Base-by-base conservation (phyloP, 2,888 invertebrate species). In the Drosophila monieri region DNA sequence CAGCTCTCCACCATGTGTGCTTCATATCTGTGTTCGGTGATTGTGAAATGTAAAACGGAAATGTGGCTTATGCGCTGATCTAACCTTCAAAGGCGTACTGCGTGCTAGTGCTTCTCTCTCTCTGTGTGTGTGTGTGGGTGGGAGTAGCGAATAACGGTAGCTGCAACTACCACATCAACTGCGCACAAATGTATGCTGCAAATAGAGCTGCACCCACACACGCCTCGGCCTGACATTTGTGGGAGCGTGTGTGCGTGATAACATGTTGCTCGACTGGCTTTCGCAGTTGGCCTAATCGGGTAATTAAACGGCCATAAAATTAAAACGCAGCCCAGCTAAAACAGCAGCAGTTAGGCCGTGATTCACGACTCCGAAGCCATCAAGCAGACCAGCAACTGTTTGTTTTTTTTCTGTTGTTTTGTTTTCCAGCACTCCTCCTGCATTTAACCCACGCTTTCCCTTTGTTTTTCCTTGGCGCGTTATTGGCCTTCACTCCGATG, bases 401-500 rank as follows among this genome's bases (percentile, higher is more conserved):
- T 21, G 14, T 46, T 8, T 65, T 35, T 21, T 18, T 47, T 32
- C 35, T 18, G 18, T 44, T 51, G n/a, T 55, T 15, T 30, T 49
- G 39, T 55, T 15, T 30, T 37, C 30, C 46, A 55, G 6, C 32
- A 32, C 32, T 32, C 32, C 49, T 32, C 21, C 15, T 55, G 30
- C 46, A 43, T 43, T 51, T 53, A 52, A 32, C 69, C 56, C 70
- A 71, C 70, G 70, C 70, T 39, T 71, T 62, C 52, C 43, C 47
- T 35, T 67, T 68, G 39, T 70, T 43, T 48, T 55, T 49, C 43
- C 59, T 58, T 41, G 56, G 60, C 64, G 54, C 59, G 35, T 59
- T 68, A 69, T 69, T 69, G 69, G 69, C 69, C 69, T 69, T 69
- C 72, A 51, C 39, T 71, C 44, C 15, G 57, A 15, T 21, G 47